phyloP scores from a whole-genome alignment of 1,140 invertebrate genomes.

The Dendrolimus kikuchii region DNA sequence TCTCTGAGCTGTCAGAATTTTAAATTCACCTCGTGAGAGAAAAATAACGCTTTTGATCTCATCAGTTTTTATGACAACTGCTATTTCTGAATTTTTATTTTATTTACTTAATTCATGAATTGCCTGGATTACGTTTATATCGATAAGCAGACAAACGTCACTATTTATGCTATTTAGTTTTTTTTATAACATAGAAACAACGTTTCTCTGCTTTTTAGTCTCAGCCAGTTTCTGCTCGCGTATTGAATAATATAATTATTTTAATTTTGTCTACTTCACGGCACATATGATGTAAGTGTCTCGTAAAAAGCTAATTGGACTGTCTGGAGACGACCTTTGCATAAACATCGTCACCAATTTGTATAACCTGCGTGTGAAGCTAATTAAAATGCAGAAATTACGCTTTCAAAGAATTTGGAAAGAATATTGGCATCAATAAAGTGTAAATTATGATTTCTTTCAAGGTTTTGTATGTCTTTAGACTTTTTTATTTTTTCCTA shows the following conservation, averaged over 20 bases:
- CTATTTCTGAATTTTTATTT: conserved; percentile 2
- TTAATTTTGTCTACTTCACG: conserved; percentile 19
- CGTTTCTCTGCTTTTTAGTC: conserved; percentile 1
- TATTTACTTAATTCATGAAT: conserved; percentile 7
- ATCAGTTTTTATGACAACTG: conserved; percentile 11
- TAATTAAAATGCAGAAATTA: too few relatives aligned
- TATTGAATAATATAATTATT: conserved; percentile 4
- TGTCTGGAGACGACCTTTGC: conserved; percentile 10
- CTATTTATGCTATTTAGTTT: conserved; percentile 7
- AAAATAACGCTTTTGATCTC: conserved; percentile 15
- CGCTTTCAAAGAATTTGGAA: too few relatives aligned
- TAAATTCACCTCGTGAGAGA: conserved; percentile 4
- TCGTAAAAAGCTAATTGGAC: conserved; percentile 27
- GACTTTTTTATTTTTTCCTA: too few relatives aligned
- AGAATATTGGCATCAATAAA: too few relatives aligned
- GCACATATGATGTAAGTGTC: conserved; percentile 23
- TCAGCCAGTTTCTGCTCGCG: not conserved
- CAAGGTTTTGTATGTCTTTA: too few relatives aligned
- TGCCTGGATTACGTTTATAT: conserved; percentile 6
- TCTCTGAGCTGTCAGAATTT: conserved; percentile 6
- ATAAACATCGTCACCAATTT: conserved; percentile 5
- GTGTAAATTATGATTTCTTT: too few relatives aligned
- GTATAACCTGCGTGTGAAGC: not conserved
- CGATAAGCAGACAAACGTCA: conserved; percentile 6
- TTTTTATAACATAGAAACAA: conserved; percentile 2